Percentiles rank a stretch among this genome's conserved stretches.
These are phyloP conservation scores for Zoanthus sansibaricus DNA, from an alignment of 92 coral and sea anemone species.

Conservation along the genomic window DNA sequence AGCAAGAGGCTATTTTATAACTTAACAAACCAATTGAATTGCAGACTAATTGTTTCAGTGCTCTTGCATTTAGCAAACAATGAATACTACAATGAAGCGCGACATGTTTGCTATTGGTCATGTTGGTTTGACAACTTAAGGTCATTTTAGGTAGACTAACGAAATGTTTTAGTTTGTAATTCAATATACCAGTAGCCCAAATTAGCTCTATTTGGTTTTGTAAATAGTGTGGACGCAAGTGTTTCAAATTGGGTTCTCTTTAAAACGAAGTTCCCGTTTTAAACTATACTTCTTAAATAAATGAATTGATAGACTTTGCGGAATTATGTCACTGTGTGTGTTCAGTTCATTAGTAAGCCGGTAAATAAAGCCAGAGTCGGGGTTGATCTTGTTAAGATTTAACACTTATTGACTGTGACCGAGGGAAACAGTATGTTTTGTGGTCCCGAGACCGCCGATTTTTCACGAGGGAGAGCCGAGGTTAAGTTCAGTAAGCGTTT, in stretches of 20 bases:
- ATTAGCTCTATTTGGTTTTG: conserved; percentile 17
- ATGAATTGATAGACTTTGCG: neutral
- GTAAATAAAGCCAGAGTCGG: too few relatives aligned
- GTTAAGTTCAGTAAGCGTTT: too few relatives aligned
- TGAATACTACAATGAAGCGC: neutral
- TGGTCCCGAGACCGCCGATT: too few relatives aligned
- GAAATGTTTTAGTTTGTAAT: conserved; percentile 1
- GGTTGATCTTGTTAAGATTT: neutral
- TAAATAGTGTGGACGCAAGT: conserved; percentile 35
- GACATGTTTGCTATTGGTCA: conserved; percentile 6
- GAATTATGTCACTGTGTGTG: neutral
- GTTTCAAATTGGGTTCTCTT: conserved; percentile 32
- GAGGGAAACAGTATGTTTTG: too few relatives aligned
- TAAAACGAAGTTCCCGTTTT: conserved; percentile 14
- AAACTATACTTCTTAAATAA: neutral
- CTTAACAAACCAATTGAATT: neutral
- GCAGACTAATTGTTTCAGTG: neutral
- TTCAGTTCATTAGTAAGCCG: neutral
- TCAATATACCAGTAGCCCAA: neutral
- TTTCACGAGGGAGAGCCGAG: too few relatives aligned
- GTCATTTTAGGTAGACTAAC: conserved; percentile 3
- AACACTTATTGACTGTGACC: neutral
- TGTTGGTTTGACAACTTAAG: neutral
- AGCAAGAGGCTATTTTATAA: neutral
- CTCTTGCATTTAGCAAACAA: neutral